Evolutionary conservation across 2,888 invertebrate species (phyloP).

Genomic region (Drosophila nigritarsus): DNA sequence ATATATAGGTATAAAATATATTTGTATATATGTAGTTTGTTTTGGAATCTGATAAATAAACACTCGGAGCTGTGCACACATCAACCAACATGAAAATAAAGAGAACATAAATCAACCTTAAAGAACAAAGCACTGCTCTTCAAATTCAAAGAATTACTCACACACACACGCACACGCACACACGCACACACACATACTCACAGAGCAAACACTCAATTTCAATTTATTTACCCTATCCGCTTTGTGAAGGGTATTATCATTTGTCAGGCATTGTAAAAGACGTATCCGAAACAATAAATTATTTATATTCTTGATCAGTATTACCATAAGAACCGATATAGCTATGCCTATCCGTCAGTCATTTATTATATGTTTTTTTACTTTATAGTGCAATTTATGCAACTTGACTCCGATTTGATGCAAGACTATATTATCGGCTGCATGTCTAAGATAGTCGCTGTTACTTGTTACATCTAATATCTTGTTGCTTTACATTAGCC

Average conservation of each 20-base stretch:
- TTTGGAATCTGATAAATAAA: slow-evolving; percentile 3
- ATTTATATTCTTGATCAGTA: neutral
- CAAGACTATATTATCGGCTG: neutral
- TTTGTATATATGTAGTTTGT: slow-evolving; percentile 1
- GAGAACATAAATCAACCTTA: slow-evolving; percentile 10
- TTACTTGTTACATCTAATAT: neutral
- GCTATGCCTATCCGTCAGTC: neutral
- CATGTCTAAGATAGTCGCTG: neutral
- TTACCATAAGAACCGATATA: neutral
- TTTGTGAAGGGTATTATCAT: neutral
- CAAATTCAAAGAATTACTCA: neutral
- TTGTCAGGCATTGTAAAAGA: neutral
- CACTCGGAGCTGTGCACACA: slow-evolving; percentile 39
- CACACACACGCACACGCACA: slow-evolving; percentile 2
- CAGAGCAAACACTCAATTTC: neutral
- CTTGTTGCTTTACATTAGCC: neutral
- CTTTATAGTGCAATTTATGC: neutral
- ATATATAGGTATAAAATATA: slow-evolving; percentile 4
- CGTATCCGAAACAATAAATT: neutral
- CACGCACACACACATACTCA: slow-evolving; percentile 1
- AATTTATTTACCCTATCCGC: neutral
- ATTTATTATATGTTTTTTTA: neutral
- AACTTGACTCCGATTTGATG: neutral
- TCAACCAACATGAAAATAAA: neutral
- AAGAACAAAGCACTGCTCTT: slow-evolving; percentile 2